These are phyloP conservation scores for Neodiprion virginianus DNA, from an alignment of 1,140 invertebrate species.

Conservation along the genomic window DNA sequence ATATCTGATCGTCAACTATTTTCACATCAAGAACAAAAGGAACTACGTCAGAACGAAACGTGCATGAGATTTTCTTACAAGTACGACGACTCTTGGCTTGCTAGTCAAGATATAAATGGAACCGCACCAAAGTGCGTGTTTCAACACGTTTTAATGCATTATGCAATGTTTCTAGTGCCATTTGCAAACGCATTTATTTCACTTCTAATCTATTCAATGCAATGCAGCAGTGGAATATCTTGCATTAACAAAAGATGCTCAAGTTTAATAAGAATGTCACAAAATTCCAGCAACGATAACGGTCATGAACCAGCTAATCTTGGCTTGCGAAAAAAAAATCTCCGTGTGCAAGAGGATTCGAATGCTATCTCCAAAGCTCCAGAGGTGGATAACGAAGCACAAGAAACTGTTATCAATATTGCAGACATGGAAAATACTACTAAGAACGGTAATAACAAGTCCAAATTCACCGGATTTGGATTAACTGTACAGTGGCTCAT, in stretches of 20 bases:
- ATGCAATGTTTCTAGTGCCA: conserved; percentile 35
- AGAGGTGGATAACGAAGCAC: neutral
- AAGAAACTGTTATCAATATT: neutral
- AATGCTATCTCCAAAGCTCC: neutral
- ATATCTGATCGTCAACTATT: neutral
- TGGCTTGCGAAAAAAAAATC: conserved; percentile 12
- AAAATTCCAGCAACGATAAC: neutral
- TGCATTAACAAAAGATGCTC: conserved; percentile 17
- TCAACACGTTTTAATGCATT: conserved; percentile 30
- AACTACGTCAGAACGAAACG: neutral
- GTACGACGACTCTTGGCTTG: neutral
- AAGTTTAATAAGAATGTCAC: neutral
- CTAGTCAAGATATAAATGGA: conserved; percentile 12
- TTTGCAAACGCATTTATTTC: conserved; percentile 39
- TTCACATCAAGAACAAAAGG: neutral
- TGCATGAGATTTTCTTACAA: neutral
- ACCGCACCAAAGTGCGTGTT: conserved; percentile 19
- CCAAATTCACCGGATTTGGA: conserved; percentile 11
- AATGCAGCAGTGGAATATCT: conserved; percentile 31
- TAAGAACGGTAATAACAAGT: neutral
- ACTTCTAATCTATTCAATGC: conserved; percentile 30
- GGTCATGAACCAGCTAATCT: neutral
- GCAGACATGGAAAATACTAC: neutral
- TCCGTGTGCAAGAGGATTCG: neutral
- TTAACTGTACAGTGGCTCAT: conserved; percentile 36